Base-by-base conservation (phyloP, 2,113 vertebrate species). In the Rutilus rutilus region DNA sequence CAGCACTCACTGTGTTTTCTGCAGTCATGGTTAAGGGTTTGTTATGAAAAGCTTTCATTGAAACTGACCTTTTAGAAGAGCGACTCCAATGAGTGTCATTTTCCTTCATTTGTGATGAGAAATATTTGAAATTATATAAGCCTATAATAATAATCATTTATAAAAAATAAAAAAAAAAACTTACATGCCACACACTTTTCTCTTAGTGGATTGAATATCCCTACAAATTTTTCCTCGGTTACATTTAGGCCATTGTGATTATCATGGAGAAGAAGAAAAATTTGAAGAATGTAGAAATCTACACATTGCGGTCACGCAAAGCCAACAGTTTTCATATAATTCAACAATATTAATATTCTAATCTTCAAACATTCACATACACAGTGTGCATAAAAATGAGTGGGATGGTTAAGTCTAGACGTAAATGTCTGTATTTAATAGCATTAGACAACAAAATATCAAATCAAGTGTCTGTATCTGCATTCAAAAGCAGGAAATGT, bases 61-160 rank as follows among this genome's bases (percentile, higher is more conserved):
- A 82, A 23, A 33, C 25, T 82, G 79, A 82, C 79, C 79, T 82
- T 82, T 82, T 50, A 64, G 50, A 77, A 33, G 75, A 77, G 75
- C 11, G 4, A 3, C 75, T 52, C 25, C 0, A 19, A 75, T 3
- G 73, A 75, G 42, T 50, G n/a, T 54, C 6, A 27, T 52, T 52
- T 76, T 21, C 74, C 36, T 52, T 25, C 25, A 14, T 8, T 25
- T 52, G 25, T 8, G 25, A 76, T 30, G 54, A 11, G 47, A 77
- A 77, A 54, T 54, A 54, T 77, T 52, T 47, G 39, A 3, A 75
- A 50, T 75, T 17, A n/a, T 52, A 10, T 33, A 52, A 54, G 10
- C 50, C 27, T 23, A 23, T 12, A 36, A 59, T 19, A 36, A 1
- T 33, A 33, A 33, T 33, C 3, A 33, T 33, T n/a, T n/a, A n/a